Conservation (phyloP, 2,113 vertebrate genomes). For the Guaruba guarouba region DNA sequence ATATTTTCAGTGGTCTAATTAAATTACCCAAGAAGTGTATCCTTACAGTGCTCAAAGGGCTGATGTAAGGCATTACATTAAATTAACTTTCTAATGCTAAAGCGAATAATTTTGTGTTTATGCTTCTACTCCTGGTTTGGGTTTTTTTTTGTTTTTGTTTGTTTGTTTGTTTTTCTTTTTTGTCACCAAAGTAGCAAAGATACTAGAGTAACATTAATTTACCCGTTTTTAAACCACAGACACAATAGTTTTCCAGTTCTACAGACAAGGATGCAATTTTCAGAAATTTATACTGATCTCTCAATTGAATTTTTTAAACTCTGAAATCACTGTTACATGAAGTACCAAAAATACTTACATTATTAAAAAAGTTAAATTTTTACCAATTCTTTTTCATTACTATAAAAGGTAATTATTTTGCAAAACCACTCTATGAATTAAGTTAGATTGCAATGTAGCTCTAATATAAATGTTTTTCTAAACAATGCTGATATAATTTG, state of each 20-base stretch:
- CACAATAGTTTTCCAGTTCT: conserved; percentile 60
- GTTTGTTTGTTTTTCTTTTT: background rate
- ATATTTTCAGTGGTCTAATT: conserved; percentile 60
- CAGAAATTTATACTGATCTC: conserved; percentile 48
- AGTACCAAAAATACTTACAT: conserved; percentile 17
- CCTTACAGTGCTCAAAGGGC: conserved; percentile 79
- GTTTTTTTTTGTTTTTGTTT: conserved; percentile 19
- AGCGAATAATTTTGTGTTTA: conserved; percentile 68
- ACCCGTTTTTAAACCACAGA: conserved; percentile 61
- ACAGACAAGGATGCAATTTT: conserved; percentile 63
- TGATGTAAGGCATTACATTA: conserved; percentile 74
- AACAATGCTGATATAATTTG: background rate
- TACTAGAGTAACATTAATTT: conserved; percentile 59
- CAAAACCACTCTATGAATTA: conserved; percentile 48
- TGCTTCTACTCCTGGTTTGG: conserved; percentile 65
- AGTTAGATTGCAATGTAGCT: conserved; percentile 37
- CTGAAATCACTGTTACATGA: conserved; percentile 5
- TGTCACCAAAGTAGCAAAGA: conserved; percentile 67
- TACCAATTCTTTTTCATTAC: background rate
- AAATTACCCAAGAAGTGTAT: conserved; percentile 69
- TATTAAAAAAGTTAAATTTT: conserved; percentile 9
- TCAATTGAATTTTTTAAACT: conserved; percentile 30
- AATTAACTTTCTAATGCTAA: conserved; percentile 72
- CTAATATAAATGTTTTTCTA: background rate
- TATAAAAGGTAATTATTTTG: background rate